phyloP scores from a whole-genome alignment of 2,797 vertebrate species.

The Phataginus tetradactyla region DNA sequence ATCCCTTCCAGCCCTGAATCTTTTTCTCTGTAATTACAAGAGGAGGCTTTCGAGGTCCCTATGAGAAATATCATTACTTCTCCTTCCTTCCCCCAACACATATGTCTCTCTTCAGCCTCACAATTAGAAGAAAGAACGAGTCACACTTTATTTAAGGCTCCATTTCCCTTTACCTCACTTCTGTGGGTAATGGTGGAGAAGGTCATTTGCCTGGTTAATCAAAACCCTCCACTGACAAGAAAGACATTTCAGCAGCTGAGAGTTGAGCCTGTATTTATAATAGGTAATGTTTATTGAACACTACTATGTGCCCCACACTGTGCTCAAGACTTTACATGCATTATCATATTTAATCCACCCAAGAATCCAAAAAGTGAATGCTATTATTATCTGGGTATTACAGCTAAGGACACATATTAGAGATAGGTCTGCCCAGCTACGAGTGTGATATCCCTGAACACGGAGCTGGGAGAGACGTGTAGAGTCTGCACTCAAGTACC shows the following conservation, averaged over 20 bases:
- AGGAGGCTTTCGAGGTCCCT: not conserved
- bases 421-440: not conserved
- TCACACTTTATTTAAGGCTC: slow-evolving; percentile 61
- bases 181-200: slow-evolving; percentile 53
- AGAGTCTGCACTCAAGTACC: not conserved
- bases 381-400: not conserved
- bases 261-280: slow-evolving; percentile 23
- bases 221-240: slow-evolving; percentile 42
- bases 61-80: slow-evolving; percentile 52
- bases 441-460: not conserved
- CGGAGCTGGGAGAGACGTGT: not conserved
- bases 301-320: not conserved
- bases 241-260: slow-evolving; percentile 30
- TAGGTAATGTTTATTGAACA: not conserved
- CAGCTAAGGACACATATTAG: not conserved
- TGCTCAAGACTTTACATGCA: not conserved
- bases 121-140: slow-evolving; percentile 52
- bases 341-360: slow-evolving; percentile 7
- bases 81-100: slow-evolving; percentile 14
- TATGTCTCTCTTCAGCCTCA: slow-evolving; percentile 22
- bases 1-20: not conserved
- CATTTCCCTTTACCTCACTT: slow-evolving; percentile 53
- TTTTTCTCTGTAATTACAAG: not conserved
- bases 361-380: slow-evolving; percentile 43
- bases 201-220: slow-evolving; percentile 61